A percentile compares a stretch with the other conserved stretches of the same genome.
Evolutionary conservation across 2,113 vertebrate species (phyloP).

Genomic region (Oostethus manadensis): DNA sequence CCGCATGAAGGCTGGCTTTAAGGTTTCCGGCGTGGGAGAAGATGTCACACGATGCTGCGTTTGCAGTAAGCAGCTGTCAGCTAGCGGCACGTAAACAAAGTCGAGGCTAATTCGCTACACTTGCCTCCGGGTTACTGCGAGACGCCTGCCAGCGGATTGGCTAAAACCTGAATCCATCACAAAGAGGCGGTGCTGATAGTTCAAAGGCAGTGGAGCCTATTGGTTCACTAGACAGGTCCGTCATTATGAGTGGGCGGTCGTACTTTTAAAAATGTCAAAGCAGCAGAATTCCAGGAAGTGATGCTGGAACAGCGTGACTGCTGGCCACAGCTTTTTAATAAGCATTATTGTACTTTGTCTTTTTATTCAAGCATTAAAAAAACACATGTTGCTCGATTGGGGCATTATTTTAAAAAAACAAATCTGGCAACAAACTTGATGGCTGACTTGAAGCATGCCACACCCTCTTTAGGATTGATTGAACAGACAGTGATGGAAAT

Average conservation of each 20-base stretch:
- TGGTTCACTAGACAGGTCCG: slow-evolving; percentile 24
- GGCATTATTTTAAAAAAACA: no score
- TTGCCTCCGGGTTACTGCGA: slow-evolving; percentile 43
- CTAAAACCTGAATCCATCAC: slow-evolving; percentile 11
- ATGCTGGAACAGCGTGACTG: slow-evolving; percentile 49
- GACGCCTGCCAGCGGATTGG: slow-evolving; percentile 44
- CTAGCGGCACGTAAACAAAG: slow-evolving; percentile 74
- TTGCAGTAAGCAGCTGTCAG: slow-evolving; percentile 42
- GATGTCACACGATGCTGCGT: background rate
- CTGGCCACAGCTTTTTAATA: background rate
- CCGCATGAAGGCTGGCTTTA: background rate
- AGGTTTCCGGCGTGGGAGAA: slow-evolving; percentile 5
- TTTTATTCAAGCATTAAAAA: no score
- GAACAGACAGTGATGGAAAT: no score
- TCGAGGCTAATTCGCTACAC: slow-evolving; percentile 49
- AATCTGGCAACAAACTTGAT: no score
- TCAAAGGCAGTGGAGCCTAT: background rate
- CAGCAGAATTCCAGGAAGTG: slow-evolving; percentile 68
- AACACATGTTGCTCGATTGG: no score
- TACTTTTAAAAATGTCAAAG: slow-evolving; percentile 47
- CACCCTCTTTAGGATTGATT: no score
- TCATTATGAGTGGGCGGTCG: slow-evolving; percentile 28
- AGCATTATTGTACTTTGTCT: no score
- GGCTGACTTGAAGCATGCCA: no score
- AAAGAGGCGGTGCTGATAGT: background rate